Base-by-base conservation (phyloP, 2,797 vertebrate species). In the Cetoscarus ocellatus region DNA sequence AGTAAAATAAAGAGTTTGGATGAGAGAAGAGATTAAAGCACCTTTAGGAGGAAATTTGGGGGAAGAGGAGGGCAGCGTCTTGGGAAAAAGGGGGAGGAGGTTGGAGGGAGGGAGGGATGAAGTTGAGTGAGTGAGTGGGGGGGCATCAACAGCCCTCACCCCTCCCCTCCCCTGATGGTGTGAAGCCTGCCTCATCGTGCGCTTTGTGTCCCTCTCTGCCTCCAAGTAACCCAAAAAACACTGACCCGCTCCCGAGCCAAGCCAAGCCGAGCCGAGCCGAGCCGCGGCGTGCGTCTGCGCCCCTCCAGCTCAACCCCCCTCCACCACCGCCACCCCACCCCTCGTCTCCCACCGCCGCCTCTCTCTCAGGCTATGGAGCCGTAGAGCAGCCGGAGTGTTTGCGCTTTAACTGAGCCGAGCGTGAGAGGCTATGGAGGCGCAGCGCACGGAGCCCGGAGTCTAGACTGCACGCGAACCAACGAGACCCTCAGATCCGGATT, bases 381-480 rank as follows among this genome's bases (percentile, higher is more conserved):
- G 65, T 93, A 79, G 82, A 45, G 38, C 38, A 39, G 38, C 38
- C 61, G 61, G 11, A 61, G 63, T 59, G 60, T 73, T 68, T 57
- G 75, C 55, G 81, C 51, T 59, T 27, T 12, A 64, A 66, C 49
- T 43, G 80, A 55, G 45, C 73, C 52, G 66, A 86, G 71, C 49
- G 80, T 55, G 63, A 61, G 82, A 80, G 79, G 83, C 67, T 62
- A 93, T 92, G 93, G 91, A 93, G 92, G 87, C 89, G 86, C 51
- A 84, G 86, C 87, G 80, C 82, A 66, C 44, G 67, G 82, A 79
- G 86, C 72, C 78, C 72, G 84, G 79, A 85, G 84, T 93, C 83
- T 93, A 92, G 77, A 91, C 90, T 27, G 52, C 61, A 62, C 69
- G 43, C 70, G 14, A 15, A 79, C 4, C 66, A 6, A 19, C 73